Evolutionary conservation across 2,888 invertebrate species (phyloP).

Genomic region (Lithophane semibrunnea): DNA sequence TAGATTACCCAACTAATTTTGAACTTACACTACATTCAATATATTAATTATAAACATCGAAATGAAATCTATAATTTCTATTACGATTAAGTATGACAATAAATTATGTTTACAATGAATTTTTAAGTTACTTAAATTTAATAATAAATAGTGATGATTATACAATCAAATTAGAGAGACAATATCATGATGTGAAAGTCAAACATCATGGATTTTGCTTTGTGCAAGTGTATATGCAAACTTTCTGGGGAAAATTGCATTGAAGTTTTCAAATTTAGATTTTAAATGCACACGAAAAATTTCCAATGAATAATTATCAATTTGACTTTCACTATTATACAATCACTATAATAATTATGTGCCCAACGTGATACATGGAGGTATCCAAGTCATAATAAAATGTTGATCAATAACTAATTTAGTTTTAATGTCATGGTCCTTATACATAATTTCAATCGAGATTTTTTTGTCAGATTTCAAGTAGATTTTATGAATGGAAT

Average conservation of each 20-base stretch:
- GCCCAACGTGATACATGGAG: conserved; percentile 77
- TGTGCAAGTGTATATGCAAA: conserved; percentile 68
- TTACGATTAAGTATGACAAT: conserved; percentile 88
- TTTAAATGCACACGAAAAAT: conserved; percentile 57
- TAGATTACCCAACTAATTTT: conserved; percentile 85
- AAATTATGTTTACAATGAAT: conserved; percentile 88
- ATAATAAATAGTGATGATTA: conserved; percentile 89
- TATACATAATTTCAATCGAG: conserved; percentile 81
- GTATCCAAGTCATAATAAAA: conserved; percentile 84
- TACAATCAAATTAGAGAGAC: conserved; percentile 88
- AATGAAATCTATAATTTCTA: conserved; percentile 89
- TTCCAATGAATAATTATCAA: conserved; percentile 57
- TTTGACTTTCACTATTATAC: conserved; percentile 81
- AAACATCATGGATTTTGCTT: conserved; percentile 72
- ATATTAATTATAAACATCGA: conserved; percentile 88
- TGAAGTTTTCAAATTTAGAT: conserved; percentile 50
- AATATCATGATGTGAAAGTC: conserved; percentile 87
- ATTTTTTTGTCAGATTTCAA: conserved; percentile 69
- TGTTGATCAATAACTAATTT: conserved; percentile 88
- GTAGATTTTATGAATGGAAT: conserved; percentile 64
- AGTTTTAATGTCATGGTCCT: conserved; percentile 84
- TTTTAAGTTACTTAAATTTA: conserved; percentile 89
- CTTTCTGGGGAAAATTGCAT: conserved; percentile 51
- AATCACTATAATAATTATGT: conserved; percentile 78
- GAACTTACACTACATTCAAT: conserved; percentile 88